Base-by-base conservation (phyloP, 2,888 invertebrate species). In the Leptinotarsa peninsularis region DNA sequence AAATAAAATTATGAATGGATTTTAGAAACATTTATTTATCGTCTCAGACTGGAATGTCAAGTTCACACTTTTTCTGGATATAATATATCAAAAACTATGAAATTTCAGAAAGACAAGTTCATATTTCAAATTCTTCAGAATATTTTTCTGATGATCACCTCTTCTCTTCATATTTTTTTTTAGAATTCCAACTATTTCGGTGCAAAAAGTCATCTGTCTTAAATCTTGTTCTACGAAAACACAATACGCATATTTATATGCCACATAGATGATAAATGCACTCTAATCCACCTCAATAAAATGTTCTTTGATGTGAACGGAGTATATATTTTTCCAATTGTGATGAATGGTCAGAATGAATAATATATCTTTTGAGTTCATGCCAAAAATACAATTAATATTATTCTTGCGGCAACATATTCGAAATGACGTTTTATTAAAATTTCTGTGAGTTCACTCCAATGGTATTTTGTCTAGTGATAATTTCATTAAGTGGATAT, bases 351-450 rank as follows among this genome's bases (percentile, higher is more conserved):
- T 63, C 54, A 54, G 71, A 68, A 71, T 77, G 80, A 79, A 77
- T 76, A 75, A 76, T 75, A 72, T 79, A 77, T 70, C 54, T 75
- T 71, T 80, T 79, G 80, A 79, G 76, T 69, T 75, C 56, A 49
- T 80, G 80, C 80, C 80, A 80, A 76, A 75, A 78, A 73, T 77
- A 79, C 76, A 77, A 78, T 78, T 78, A 75, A 75, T 78, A 75
- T 78, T 78, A 71, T 74, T 75, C 54, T 70, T 70, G 58, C 70
- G 56, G 43, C 49, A 17, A 49, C 56, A 60, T 43, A 58, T 13
- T 58, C 49, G 7, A 49, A 58, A 70, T 49, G 60, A 60, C 58
- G 13, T 23, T 54, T 70, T 50, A 70, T 70, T 70, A 49, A 58
- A 49, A 43, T 21, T 27, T 43, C 7, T 15, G 17, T 52, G 15